Evolutionary conservation across 2,888 invertebrate species (phyloP), one percentile per base, ranked within the genome.

Genomic region (Cryptophagus acutangulus): DNA sequence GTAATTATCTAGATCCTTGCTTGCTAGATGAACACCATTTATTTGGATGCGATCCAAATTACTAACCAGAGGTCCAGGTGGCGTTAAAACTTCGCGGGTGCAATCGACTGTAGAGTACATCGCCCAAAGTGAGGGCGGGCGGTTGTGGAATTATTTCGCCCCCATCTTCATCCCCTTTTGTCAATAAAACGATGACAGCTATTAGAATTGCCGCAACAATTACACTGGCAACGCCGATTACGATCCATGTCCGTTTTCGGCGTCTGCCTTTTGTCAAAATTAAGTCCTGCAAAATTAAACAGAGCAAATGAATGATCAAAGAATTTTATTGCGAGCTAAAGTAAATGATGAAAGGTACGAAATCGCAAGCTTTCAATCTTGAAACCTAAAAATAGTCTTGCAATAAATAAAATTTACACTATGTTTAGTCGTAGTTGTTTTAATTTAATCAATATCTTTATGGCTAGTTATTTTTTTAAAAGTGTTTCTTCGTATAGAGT

Each of bases 41-140:
- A 41, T 41, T 41, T 41, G 41, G 41, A 41, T 41, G 33, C 37
- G 35, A 25, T 37, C 42, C 42, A 42, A 33, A 33, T 41, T 38
- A 58, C 64, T 66, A 70, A 87, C 87, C 87, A 64, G 82, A 78
- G 41, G 86, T 73, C 89, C 90, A 91, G 33, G 83, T 80, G 37
- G 83, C 89, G 66, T 89, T 89, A 66, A 89, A 89, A 28, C 77
- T 72, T 43, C 74, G 74, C 0, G 87, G 74, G 9, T 77, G 69
- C 46, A 82, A 78, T 44, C 74, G 77, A 33, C 86, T 85, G 24
- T 72, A 74, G 12, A 90, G 75, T 52, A 88, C 75, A 54, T 87
- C 86, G 43, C 85, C 82, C 43, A 90, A 72, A 38, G 74, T 74
- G 51, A 82, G 72, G 46, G 71, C 51, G 50, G 66, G 43, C 28